These are phyloP conservation scores for Musca domestica DNA, from an alignment of 1,140 invertebrate species.

Conservation along the genomic window DNA sequence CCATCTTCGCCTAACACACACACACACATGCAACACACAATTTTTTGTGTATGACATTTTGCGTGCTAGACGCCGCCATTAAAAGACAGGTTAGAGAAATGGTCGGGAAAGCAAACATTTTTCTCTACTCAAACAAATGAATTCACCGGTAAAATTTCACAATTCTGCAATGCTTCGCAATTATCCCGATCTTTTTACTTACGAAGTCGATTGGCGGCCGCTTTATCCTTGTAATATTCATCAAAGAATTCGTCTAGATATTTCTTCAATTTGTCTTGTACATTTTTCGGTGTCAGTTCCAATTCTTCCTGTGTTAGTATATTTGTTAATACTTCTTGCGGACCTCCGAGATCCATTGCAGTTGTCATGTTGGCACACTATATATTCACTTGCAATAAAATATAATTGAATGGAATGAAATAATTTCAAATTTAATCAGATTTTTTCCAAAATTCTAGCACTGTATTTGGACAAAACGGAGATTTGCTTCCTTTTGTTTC, in stretches of 20 bases:
- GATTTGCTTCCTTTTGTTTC: neutral
- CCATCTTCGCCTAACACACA: neutral
- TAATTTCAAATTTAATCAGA: neutral
- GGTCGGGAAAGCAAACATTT: neutral
- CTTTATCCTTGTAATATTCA: slow-evolving; percentile 69
- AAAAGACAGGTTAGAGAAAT: neutral
- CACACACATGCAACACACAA: no score
- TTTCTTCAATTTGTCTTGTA: slow-evolving; percentile 60
- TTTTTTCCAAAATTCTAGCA: neutral
- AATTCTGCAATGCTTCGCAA: neutral
- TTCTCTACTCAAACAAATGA: neutral
- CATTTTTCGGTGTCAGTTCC: slow-evolving; percentile 37
- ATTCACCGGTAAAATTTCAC: slow-evolving; percentile 7
- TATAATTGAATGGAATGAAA: slow-evolving; percentile 20
- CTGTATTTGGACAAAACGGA: neutral
- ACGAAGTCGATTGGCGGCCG: slow-evolving; percentile 38
- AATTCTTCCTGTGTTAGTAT: slow-evolving; percentile 42
- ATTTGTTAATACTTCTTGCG: slow-evolving; percentile 34
- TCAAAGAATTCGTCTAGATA: slow-evolving; percentile 66
- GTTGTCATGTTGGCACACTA: slow-evolving; percentile 1
- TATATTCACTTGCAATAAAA: neutral
- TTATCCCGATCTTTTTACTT: slow-evolving; percentile 14
- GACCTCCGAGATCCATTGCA: slow-evolving; percentile 45
- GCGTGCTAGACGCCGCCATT: slow-evolving; percentile 16
- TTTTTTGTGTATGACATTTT: no score